A percentile compares a stretch with the other conserved stretches of the same genome.
Evolutionary conservation across 1,140 invertebrate species (phyloP).

Genomic region (Eciton burchellii): DNA sequence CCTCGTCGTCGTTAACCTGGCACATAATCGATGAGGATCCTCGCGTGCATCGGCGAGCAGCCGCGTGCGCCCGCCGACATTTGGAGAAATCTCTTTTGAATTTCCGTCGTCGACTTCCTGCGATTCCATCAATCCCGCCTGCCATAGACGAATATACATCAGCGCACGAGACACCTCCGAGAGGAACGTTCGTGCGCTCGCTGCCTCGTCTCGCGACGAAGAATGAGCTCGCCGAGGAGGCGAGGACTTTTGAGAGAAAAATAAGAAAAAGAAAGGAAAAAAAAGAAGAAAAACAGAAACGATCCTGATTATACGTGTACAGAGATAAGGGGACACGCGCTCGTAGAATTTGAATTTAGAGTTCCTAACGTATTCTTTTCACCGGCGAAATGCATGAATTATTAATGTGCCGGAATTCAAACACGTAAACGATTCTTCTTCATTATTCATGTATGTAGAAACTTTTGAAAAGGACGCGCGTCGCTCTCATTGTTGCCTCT

Average conservation of each 20-base stretch:
- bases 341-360: too few species aligned
- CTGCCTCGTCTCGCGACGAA: background rate
- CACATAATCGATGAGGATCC: conserved; percentile 69
- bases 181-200: conserved; percentile 17
- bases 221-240: background rate
- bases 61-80: conserved; percentile 37
- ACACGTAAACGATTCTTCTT: too few species aligned
- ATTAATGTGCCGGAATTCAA: too few species aligned
- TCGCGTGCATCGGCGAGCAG: conserved; percentile 45
- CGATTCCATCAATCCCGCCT: conserved; percentile 39
- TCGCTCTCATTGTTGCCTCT: too few species aligned
- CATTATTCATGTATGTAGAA: too few species aligned
- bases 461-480: too few species aligned
- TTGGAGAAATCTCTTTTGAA: conserved; percentile 63
- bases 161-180: background rate
- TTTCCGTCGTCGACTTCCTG: conserved; percentile 55
- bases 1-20: conserved; percentile 64
- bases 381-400: too few species aligned
- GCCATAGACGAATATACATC: conserved; percentile 38
- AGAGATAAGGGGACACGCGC: too few species aligned
- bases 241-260: background rate
- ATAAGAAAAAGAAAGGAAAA: too few species aligned
- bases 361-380: too few species aligned
- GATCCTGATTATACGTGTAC: too few species aligned
- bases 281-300: too few species aligned